Conservation (phyloP, 2,113 vertebrate species). For the Pseudopodoces humilis region DNA sequence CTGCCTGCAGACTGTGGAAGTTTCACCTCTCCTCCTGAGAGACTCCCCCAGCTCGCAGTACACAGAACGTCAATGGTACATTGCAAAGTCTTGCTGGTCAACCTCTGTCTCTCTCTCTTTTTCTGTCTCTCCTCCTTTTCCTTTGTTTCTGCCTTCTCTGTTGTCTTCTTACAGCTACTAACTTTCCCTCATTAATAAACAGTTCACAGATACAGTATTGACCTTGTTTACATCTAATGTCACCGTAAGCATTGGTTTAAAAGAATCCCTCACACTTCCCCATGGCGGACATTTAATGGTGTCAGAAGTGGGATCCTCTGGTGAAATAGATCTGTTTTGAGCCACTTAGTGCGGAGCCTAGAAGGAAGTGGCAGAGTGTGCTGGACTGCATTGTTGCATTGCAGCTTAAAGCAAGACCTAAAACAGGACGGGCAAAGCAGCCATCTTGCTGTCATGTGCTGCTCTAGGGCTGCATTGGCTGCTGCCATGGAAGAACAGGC, state of each 20-base stretch:
- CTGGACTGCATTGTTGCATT: not conserved
- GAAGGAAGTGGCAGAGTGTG: not conserved
- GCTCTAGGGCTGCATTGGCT: not conserved
- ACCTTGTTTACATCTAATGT: not conserved
- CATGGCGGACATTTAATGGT: not conserved
- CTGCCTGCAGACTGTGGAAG: not conserved
- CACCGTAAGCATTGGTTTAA: not conserved
- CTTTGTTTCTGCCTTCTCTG: not conserved
- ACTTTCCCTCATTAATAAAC: not conserved
- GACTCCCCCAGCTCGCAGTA: not conserved
- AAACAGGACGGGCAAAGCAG: not conserved
- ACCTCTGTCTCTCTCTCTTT: not conserved
- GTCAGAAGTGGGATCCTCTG: not conserved
- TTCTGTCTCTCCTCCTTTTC: not conserved
- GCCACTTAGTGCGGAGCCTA: not conserved
- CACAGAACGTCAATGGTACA: fast-evolving
- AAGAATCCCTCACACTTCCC: not conserved
- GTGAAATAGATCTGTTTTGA: not conserved
- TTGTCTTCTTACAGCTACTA: not conserved
- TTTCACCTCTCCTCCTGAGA: fast-evolving
- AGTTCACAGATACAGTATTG: not conserved
- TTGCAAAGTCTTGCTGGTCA: not conserved
- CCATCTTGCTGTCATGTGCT: not conserved
- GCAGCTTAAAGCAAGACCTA: not conserved
- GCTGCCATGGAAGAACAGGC: not conserved